phyloP scores from a whole-genome alignment of 2,888 invertebrate genomes.

The Luffia ferchaultella region DNA sequence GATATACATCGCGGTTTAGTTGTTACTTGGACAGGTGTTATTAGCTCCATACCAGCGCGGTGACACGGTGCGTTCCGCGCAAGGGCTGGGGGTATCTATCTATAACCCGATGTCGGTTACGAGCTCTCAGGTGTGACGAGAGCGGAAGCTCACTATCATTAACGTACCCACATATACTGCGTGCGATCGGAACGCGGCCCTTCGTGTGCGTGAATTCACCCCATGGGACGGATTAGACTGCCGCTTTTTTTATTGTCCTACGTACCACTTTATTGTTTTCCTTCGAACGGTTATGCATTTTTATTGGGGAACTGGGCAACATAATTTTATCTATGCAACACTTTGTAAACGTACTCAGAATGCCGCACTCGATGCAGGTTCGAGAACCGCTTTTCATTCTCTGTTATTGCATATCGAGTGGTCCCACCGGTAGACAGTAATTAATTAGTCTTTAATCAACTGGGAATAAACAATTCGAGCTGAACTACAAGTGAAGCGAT shows the following conservation, averaged over 20 bases:
- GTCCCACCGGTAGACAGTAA: neutral
- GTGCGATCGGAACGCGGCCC: constrained; percentile 14
- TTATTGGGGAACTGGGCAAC: constrained; percentile 4
- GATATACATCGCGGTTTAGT: too few species aligned
- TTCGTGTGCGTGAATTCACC: constrained; percentile 28
- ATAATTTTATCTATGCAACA: neutral
- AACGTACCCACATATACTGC: constrained; percentile 41
- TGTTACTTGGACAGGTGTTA: constrained; percentile 6
- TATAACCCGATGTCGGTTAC: constrained; percentile 60
- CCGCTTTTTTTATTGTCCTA: constrained; percentile 6
- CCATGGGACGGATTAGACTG: constrained; percentile 37
- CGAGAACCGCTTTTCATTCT: neutral
- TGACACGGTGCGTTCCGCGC: constrained; percentile 34
- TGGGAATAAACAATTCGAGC: neutral
- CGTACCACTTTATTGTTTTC: constrained; percentile 21
- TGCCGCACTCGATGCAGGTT: too few species aligned
- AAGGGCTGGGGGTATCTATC: constrained; percentile 48
- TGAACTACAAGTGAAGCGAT: neutral
- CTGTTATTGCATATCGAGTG: neutral
- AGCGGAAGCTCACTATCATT: constrained; percentile 62
- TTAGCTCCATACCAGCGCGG: constrained; percentile 26
- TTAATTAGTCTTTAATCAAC: neutral
- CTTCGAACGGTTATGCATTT: constrained; percentile 12
- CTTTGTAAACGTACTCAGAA: neutral
- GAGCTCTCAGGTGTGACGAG: constrained; percentile 65